Evolutionary conservation across 35 echinoderm and acorn worm species (phyloP).

Genomic region (Patiria miniata): DNA sequence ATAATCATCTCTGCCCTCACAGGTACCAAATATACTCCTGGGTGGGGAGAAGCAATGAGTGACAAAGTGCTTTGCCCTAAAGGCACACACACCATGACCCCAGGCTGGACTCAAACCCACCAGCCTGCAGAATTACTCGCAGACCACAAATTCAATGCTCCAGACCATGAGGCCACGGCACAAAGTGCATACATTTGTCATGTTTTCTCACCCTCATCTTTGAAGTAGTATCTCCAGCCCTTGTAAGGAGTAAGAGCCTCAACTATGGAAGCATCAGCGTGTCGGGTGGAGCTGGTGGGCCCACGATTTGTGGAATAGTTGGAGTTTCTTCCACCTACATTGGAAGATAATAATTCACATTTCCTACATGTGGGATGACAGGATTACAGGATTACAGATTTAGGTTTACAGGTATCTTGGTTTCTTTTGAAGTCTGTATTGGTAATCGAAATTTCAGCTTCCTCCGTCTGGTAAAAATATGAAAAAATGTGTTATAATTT

Average conservation of each 20-base stretch:
- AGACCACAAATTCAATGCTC: not conserved
- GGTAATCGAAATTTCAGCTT: not conserved
- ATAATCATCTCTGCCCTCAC: too few relatives aligned
- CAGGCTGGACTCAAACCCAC: too few relatives aligned
- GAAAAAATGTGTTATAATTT: too few relatives aligned
- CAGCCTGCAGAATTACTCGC: not conserved
- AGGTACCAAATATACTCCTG: too few relatives aligned
- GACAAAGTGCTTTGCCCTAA: too few relatives aligned
- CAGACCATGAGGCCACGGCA: not conserved
- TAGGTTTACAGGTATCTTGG: not conserved
- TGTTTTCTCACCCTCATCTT: slow-evolving; percentile 69
- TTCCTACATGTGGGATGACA: not conserved
- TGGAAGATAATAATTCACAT: not conserved
- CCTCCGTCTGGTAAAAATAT: too few relatives aligned
- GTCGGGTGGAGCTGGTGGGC: slow-evolving; percentile 48
- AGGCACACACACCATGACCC: too few relatives aligned
- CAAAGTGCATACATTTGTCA: not conserved
- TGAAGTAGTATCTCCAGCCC: slow-evolving; percentile 90
- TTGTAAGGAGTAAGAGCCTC: slow-evolving; percentile 63
- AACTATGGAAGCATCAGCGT: slow-evolving; percentile 49
- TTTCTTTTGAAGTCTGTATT: not conserved
- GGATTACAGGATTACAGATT: not conserved
- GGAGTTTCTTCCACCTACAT: not conserved
- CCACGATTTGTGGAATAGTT: slow-evolving; percentile 37
- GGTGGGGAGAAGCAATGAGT: too few relatives aligned